Percentiles rank a stretch among this genome's conserved stretches.
These are phyloP conservation scores for Hycleus cichorii DNA, from an alignment of 1,140 invertebrate genomes.

Conservation along the genomic window DNA sequence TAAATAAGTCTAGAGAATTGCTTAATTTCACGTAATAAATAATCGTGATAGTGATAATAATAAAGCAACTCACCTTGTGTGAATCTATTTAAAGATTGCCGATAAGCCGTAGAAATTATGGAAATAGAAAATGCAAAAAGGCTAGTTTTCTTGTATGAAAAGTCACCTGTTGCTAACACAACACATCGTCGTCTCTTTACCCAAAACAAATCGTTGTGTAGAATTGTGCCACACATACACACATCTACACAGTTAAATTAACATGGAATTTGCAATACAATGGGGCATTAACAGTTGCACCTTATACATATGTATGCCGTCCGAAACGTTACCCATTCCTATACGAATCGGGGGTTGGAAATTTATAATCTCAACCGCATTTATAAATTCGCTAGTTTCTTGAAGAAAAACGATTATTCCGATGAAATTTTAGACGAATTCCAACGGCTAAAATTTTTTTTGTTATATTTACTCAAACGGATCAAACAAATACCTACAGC, in stretches of 20 bases:
- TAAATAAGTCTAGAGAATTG: too few species aligned
- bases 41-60: too few species aligned
- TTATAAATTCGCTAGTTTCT: neutral
- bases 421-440: too few species aligned
- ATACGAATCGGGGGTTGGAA: neutral
- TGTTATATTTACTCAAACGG: too few species aligned
- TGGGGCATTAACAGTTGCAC: slow-evolving; percentile 36
- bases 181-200: neutral
- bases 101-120: too few species aligned
- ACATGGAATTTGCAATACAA: slow-evolving; percentile 42
- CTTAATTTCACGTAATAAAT: too few species aligned
- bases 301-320: slow-evolving; percentile 39
- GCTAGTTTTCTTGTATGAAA: neutral
- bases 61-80: too few species aligned
- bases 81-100: too few species aligned
- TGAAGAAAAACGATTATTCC: too few species aligned
- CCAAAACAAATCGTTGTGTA: slow-evolving; percentile 30
- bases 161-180: slow-evolving; percentile 34
- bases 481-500: too few species aligned
- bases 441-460: too few species aligned
- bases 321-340: slow-evolving; percentile 17
- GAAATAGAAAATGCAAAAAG: too few species aligned
- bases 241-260: slow-evolving; percentile 27
- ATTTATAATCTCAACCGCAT: slow-evolving; percentile 9
- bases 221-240: slow-evolving; percentile 19